A percentile compares a stretch with the other conserved stretches of the same genome.
Evolutionary conservation across 2,113 vertebrate species (phyloP).

Genomic region (Anguilla japonica): DNA sequence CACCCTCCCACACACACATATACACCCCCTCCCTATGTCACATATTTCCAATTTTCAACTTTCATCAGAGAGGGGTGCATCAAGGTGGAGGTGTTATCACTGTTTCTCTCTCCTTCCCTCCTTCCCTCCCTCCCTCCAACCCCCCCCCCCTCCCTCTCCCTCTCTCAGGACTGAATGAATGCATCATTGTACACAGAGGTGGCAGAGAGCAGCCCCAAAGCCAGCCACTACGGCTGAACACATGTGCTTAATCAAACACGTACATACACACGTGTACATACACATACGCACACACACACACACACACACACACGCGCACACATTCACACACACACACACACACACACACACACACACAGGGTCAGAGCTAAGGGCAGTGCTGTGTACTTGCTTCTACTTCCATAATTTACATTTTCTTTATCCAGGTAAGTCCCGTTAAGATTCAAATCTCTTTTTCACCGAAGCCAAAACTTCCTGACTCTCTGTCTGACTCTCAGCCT

Average conservation of each 20-base stretch:
- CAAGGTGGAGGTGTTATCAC: no score
- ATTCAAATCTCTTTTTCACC: no score
- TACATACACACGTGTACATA: slow-evolving; percentile 1
- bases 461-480: no score
- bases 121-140: not conserved
- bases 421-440: no score
- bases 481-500: no score
- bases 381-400: no score
- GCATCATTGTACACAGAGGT: slow-evolving; percentile 12
- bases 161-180: slow-evolving; percentile 8
- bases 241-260: slow-evolving; percentile 13
- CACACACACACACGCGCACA: not conserved
- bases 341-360: not conserved
- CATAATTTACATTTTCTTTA: no score
- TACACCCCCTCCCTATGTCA: slow-evolving; percentile 2
- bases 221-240: not conserved
- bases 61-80: no score
- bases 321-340: not conserved
- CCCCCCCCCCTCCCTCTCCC: not conserved
- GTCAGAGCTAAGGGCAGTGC: no score
- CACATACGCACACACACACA: not conserved
- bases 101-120: not conserved
- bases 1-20: not conserved
- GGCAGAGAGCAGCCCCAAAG: not conserved
- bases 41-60: no score